phyloP scores from a whole-genome alignment of 2,113 vertebrate genomes.

The Alosa alosa region DNA sequence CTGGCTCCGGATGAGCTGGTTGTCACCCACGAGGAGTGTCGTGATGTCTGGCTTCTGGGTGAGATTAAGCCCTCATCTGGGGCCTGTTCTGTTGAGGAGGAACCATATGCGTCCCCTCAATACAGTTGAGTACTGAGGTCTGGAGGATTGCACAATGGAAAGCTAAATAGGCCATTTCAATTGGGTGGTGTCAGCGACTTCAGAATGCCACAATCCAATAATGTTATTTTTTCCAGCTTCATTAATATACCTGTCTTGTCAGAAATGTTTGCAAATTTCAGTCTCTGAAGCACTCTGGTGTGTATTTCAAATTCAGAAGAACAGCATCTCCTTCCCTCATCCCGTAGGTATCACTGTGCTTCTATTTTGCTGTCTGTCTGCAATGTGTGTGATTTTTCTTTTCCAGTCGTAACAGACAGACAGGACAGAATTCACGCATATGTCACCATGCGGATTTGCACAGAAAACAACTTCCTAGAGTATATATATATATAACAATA shows the following conservation, averaged over 20 bases:
- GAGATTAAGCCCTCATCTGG: background rate
- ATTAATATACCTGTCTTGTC: background rate
- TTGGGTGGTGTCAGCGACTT: background rate
- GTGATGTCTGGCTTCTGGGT: background rate
- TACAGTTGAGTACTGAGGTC: background rate
- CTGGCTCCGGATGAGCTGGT: constrained; percentile 32
- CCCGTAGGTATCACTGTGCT: background rate
- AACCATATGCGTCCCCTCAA: background rate
- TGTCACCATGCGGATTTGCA: background rate
- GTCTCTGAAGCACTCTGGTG: background rate
- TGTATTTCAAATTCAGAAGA: background rate
- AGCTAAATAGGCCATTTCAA: background rate
- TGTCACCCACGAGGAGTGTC: background rate
- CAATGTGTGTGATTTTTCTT: background rate
- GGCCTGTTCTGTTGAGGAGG: background rate
- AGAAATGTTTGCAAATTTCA: background rate
- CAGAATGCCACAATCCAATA: background rate
- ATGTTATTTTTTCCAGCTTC: background rate
- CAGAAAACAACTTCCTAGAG: background rate
- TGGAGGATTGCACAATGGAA: background rate
- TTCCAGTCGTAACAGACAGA: background rate
- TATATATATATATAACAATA: background rate
- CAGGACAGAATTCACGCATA: background rate
- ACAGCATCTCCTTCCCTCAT: background rate
- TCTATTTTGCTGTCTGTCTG: background rate